phyloP scores from a whole-genome alignment of 92 coral and sea anemone genomes.

The Phymanthus crucifer region DNA sequence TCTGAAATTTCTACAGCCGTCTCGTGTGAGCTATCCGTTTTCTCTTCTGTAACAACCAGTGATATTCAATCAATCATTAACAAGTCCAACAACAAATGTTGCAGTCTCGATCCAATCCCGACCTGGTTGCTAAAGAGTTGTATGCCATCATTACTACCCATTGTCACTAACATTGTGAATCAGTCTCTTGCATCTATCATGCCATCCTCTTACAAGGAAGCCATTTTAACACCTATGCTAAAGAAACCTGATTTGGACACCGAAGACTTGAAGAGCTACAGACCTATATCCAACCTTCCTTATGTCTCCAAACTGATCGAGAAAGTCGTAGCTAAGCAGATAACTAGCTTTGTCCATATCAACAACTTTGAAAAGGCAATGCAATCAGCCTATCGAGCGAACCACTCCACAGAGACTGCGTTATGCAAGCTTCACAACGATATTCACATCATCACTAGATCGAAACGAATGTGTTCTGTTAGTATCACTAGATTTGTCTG shows the following conservation, averaged over 20 bases:
- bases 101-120: neutral
- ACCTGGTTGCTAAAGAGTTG: too few relatives aligned
- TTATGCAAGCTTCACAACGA: neutral
- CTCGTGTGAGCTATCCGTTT: neutral
- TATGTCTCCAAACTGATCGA: slow-evolving; percentile 5
- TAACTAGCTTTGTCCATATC: neutral
- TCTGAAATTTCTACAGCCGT: too few relatives aligned
- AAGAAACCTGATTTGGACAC: slow-evolving; percentile 5
- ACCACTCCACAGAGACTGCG: slow-evolving; percentile 5
- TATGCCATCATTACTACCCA: too few relatives aligned
- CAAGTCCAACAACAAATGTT: neutral
- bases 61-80: neutral
- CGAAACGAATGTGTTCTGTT: neutral
- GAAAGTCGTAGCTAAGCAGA: slow-evolving; percentile 9
- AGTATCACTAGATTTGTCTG: slow-evolving; percentile 4
- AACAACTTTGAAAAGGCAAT: neutral
- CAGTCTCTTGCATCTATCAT: too few relatives aligned
- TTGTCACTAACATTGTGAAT: too few relatives aligned
- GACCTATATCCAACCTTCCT: neutral
- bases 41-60: neutral
- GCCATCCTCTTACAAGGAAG: too few relatives aligned
- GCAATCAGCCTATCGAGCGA: neutral
- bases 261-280: neutral
- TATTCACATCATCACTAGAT: neutral
- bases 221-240: neutral